Evolutionary conservation across 2,888 invertebrate genomes (phyloP), one percentile per base, ranked within the genome.

Genomic region (Liposcelis brunnea): DNA sequence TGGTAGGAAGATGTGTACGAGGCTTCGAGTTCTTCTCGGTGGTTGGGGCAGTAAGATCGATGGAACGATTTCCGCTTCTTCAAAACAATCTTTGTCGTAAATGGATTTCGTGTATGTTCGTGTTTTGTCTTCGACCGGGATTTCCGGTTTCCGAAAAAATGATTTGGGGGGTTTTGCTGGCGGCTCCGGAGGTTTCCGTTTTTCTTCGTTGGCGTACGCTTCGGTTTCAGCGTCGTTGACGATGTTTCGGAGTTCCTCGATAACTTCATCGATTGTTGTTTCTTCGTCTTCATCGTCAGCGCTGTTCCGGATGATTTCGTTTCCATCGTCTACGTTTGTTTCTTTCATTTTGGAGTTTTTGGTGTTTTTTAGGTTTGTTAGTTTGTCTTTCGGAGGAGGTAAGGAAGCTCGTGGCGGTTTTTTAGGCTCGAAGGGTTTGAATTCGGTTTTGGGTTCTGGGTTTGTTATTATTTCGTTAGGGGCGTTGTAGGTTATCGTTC

Each of bases 201-300:
- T 26, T 5, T 50, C 45, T 19, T 48, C 48, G 15, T 51, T 49
- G 15, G 51, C 48, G 16, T 51, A 69, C 45, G 70, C 68, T 61
- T 80, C 76, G 1, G 80, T 77, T 62, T 86, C 84, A 1, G 83
- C 85, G 55, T 85, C 81, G 57, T 81, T 85, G 1, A 85, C 83
- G 49, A 87, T 85, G 55, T 84, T 85, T 51, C 80, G 72, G 32
- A 87, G 62, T 59, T 86, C 85, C 61, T 84, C 84, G 56, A 87
- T 85, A 2, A 85, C 86, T 62, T 85, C 85, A 55, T 86, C 85
- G 49, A 87, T 85, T 2, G 85, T 85, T 0, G 83, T 80, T 62
- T 83, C 81, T 47, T 78, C n/a, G n/a, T n/a, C 78, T 57, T 80
- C 79, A 52, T 77, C 77, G 37, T 75, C 74, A n/a, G 16, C 35